These are phyloP conservation scores for Anticlea derivata DNA, from an alignment of 2,888 invertebrate species.

Conservation along the genomic window DNA sequence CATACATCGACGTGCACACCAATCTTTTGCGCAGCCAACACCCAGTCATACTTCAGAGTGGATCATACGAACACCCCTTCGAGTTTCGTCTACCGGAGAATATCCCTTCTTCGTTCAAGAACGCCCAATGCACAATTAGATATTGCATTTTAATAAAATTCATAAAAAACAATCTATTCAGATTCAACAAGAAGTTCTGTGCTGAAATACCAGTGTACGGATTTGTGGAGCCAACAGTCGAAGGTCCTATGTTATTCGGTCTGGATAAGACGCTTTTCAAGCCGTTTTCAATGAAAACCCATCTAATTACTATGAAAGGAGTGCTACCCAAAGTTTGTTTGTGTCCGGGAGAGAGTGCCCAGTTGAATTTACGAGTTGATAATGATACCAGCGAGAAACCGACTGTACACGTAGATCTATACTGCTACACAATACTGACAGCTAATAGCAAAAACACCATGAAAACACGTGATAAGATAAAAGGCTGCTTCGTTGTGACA, in stretches of 20 bases:
- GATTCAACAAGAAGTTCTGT: slow-evolving; percentile 19
- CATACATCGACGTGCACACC: slow-evolving; percentile 8
- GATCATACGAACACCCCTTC: slow-evolving; percentile 28
- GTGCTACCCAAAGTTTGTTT: slow-evolving; percentile 20
- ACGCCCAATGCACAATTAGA: slow-evolving; percentile 17
- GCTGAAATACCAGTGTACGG: slow-evolving; percentile 32
- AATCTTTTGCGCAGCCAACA: not conserved
- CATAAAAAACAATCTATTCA: slow-evolving; percentile 27
- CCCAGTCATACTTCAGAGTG: not conserved
- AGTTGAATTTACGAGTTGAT: slow-evolving; percentile 12
- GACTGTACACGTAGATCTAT: slow-evolving; percentile 15
- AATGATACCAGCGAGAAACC: slow-evolving; percentile 26
- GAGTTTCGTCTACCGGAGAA: slow-evolving; percentile 29
- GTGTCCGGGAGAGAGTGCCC: slow-evolving; percentile 27
- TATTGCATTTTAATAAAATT: slow-evolving; percentile 28
- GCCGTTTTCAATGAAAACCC: slow-evolving; percentile 9
- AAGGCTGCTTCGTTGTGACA: slow-evolving; percentile 1
- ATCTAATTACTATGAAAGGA: slow-evolving; percentile 23
- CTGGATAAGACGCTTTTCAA: slow-evolving; percentile 28
- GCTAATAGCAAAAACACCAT: not conserved
- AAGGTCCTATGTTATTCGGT: slow-evolving; percentile 28
- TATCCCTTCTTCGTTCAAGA: slow-evolving; percentile 30
- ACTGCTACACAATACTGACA: slow-evolving; percentile 24
- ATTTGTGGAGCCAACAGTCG: slow-evolving; percentile 11
- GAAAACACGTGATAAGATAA: not conserved